Base-by-base conservation (phyloP, 2,888 invertebrate species). In the Macaria notata region DNA sequence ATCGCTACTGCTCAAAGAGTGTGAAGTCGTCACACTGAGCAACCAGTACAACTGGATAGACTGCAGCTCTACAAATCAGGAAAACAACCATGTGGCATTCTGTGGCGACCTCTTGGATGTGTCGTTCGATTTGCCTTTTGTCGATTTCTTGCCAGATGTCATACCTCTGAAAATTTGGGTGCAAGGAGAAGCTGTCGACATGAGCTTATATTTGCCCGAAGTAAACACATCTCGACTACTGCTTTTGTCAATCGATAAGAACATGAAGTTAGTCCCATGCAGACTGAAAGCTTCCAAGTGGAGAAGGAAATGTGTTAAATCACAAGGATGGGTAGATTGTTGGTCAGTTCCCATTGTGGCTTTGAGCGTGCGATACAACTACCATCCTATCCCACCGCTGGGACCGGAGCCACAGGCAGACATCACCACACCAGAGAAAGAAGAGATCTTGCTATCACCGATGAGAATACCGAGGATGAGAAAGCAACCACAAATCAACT, bases 11-110 rank as follows among this genome's bases (percentile, higher is more conserved):
- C 88, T 98, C 30, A 98, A 99, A 82, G 98, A 99, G 84, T 98
- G 99, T 85, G 98, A 99, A 87, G 93, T 99, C 9, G 94, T 99
- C 1, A 97, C 98, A 44, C 91, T 98, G 9, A 96, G 98, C 75
- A 99, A 99, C 87, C 98, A 99, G 80, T 97, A 97, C 84, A 99
- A 99, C 85, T 99, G 99, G 99, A 96, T 99, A 68, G 99, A 99
- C 85, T 99, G 99, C 73, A 97, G 98, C 54, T 98, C 98, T 31
- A 97, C 98, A 49, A 96, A 97, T 72, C 97, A 97, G 82, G 98
- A 98, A 88, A 98, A 98, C 83, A 95, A 97, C 85, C 97, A 98
- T 79, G 93, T 98, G 54, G 98, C 98, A 0, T 96, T 98, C 71
- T 98, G 98, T 79, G 98, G 98, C 0, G 98, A 98, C 78, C 93